phyloP scores from a whole-genome alignment of 2,797 vertebrate species.

The Phoeniculus purpureus region DNA sequence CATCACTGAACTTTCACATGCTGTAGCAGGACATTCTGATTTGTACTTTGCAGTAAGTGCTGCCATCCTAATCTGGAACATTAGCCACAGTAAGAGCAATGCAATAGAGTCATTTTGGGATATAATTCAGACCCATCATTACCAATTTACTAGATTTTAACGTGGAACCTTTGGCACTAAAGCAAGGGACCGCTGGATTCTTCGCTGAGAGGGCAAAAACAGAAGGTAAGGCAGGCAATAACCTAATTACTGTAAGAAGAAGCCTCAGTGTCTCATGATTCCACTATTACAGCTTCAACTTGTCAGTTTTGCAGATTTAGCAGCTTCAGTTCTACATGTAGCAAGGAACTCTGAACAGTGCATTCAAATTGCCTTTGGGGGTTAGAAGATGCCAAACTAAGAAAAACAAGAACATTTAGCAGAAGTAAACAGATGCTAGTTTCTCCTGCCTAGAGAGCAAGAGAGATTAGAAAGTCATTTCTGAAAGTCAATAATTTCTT shows the following conservation, averaged over 20 bases:
- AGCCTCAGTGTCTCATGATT: neutral
- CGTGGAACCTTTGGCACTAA: neutral
- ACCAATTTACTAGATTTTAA: neutral
- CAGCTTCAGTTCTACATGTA: neutral
- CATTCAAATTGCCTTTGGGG: neutral
- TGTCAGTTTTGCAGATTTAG: neutral
- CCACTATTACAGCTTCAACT: neutral
- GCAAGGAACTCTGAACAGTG: neutral
- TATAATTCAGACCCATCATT: neutral
- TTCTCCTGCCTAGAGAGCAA: neutral
- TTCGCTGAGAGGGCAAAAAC: neutral
- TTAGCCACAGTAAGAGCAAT: neutral
- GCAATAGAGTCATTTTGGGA: neutral
- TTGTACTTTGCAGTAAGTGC: neutral
- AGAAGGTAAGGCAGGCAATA: neutral
- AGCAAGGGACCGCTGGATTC: neutral
- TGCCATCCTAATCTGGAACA: neutral
- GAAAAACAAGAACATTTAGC: neutral
- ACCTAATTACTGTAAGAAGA: neutral
- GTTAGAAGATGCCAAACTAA: neutral
- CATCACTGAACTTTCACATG: rapidly evolving
- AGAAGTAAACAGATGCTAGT: neutral
- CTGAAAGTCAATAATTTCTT: neutral
- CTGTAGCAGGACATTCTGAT: neutral
- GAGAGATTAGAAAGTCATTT: neutral